Percentiles rank a stretch among this genome's conserved stretches.
phyloP scores from a whole-genome alignment of 2,797 vertebrate genomes.

The Cyprinodon diabolis region DNA sequence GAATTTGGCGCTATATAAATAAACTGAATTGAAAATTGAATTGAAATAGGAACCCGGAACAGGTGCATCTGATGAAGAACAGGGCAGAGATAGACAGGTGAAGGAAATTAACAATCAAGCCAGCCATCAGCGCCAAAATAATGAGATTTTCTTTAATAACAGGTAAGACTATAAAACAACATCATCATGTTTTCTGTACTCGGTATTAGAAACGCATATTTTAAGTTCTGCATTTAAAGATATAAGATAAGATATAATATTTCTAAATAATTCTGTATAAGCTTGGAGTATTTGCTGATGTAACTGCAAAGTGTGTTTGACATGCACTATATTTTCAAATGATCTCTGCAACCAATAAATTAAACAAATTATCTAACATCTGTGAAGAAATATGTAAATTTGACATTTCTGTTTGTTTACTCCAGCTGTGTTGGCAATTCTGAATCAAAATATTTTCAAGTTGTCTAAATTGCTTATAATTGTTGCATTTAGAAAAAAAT shows the following conservation, averaged over 20 bases:
- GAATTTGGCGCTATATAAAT: too few relatives aligned
- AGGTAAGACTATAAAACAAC: too few relatives aligned
- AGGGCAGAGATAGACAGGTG: too few relatives aligned
- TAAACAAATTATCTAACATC: neutral
- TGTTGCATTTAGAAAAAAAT: neutral
- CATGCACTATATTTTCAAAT: neutral
- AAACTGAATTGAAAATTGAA: too few relatives aligned
- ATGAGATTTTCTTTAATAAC: too few relatives aligned
- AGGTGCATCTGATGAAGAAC: too few relatives aligned
- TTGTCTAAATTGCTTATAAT: conserved; percentile 1
- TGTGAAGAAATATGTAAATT: neutral
- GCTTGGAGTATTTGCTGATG: neutral
- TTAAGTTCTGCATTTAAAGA: neutral
- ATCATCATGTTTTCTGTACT: neutral
- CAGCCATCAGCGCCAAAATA: too few relatives aligned
- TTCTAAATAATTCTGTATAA: too few relatives aligned
- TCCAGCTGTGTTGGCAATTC: neutral
- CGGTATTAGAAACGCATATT: neutral
- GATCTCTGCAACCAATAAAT: neutral
- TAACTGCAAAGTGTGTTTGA: neutral
- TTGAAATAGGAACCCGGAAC: too few relatives aligned
- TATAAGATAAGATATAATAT: too few relatives aligned
- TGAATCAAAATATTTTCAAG: neutral
- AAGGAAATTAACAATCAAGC: too few relatives aligned
- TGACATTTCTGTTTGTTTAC: conserved; percentile 1